phyloP scores from a whole-genome alignment of 2,888 invertebrate species.

The Arge pagana region DNA sequence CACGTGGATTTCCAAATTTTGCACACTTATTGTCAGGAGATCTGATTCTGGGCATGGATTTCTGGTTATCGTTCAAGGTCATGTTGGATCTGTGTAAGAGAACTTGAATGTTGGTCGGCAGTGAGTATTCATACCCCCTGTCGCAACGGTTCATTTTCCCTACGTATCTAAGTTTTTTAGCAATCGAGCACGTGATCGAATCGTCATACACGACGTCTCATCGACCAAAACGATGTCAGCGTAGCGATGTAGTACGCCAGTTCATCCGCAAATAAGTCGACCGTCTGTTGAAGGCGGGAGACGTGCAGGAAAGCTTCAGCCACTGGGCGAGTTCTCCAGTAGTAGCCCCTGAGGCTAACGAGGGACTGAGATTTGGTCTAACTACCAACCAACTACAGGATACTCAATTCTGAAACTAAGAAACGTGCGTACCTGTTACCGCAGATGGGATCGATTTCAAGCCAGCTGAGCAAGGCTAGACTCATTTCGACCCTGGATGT shows the following conservation, averaged over 20 bases:
- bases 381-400: constrained; percentile 22
- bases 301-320: constrained; percentile 26
- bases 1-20: too few species aligned
- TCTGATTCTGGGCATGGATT: constrained; percentile 27
- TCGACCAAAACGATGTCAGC: constrained; percentile 25
- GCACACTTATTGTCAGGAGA: constrained; percentile 15
- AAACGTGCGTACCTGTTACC: constrained; percentile 30
- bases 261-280: constrained; percentile 24
- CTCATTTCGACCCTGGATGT: constrained; percentile 27
- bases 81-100: constrained; percentile 4
- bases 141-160: constrained; percentile 1
- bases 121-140: constrained; percentile 12
- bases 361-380: constrained; percentile 23
- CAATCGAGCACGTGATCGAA: constrained; percentile 28
- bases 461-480: constrained; percentile 21
- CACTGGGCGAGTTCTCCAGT: constrained; percentile 27
- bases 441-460: constrained; percentile 22
- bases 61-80: constrained; percentile 26
- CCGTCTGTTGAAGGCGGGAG: constrained; percentile 9
- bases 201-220: constrained; percentile 17
- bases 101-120: constrained; percentile 22
- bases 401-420: constrained; percentile 22
- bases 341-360: constrained; percentile 21
- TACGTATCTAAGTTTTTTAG: constrained; percentile 11
- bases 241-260: constrained; percentile 24